Conservation (phyloP, 1,140 invertebrate species). For the Trichomalopsis sarcophagae region DNA sequence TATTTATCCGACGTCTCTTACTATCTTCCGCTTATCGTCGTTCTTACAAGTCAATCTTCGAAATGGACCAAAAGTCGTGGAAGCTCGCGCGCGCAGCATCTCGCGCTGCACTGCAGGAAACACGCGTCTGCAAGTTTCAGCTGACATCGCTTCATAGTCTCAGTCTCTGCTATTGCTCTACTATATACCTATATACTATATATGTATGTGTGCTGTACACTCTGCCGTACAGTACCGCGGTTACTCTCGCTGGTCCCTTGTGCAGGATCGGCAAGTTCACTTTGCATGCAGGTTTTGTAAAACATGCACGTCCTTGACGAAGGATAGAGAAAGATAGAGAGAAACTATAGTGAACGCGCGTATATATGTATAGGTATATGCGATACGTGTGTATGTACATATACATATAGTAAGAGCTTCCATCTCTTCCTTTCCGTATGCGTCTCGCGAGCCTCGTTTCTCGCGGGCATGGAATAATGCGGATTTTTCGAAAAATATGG, state of each 20-base stretch:
- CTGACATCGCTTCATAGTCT: neutral
- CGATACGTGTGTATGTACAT: neutral
- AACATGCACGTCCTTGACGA: conserved; percentile 16
- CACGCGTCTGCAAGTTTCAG: neutral
- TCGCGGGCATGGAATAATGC: neutral
- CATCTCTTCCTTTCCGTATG: neutral
- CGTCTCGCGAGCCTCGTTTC: neutral
- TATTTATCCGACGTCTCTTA: neutral
- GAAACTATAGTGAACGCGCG: neutral
- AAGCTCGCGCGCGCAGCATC: neutral
- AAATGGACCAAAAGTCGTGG: conserved; percentile 54
- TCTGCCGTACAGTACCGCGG: neutral
- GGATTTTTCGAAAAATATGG: neutral
- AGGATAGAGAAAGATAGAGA: neutral
- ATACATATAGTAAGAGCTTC: neutral
- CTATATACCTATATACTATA: neutral
- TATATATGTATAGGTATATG: neutral
- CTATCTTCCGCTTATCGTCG: neutral
- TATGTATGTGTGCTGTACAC: too few relatives aligned
- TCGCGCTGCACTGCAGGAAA: neutral
- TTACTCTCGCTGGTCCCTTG: neutral
- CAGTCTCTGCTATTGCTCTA: neutral
- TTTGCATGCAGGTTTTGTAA: neutral
- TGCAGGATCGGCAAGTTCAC: conserved; percentile 8
- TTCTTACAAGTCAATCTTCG: conserved; percentile 54